Conservation (phyloP, 2,888 invertebrate genomes). For the Heteropelma amictum region DNA sequence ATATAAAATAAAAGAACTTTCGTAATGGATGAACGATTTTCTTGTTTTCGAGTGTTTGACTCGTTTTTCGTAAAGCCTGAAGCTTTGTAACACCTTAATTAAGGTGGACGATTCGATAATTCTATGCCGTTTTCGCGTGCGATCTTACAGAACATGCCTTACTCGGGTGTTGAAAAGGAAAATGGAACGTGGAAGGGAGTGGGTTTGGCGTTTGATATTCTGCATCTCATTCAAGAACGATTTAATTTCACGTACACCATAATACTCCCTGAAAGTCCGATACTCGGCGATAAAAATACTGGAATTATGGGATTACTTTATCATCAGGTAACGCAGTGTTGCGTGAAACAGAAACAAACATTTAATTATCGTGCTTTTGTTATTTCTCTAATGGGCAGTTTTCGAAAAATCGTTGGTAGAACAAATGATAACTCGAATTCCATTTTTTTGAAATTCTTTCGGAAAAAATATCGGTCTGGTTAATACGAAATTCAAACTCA, state of each 20-base stretch:
- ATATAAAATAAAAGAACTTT: too few species aligned
- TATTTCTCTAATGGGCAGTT: too few species aligned
- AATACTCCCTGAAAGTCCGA: constrained; percentile 82
- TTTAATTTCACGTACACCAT: constrained; percentile 88
- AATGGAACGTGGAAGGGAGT: constrained; percentile 82
- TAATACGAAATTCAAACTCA: too few species aligned
- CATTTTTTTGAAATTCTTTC: neutral
- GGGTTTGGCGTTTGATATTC: constrained; percentile 87
- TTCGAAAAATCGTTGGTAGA: too few species aligned
- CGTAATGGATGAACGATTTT: too few species aligned
- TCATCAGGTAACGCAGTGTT: constrained; percentile 81
- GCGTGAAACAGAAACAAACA: too few species aligned
- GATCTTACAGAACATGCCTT: constrained; percentile 71
- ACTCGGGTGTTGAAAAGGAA: constrained; percentile 68
- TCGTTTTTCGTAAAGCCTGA: too few species aligned
- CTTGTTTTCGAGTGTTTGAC: too few species aligned
- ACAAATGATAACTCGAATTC: neutral
- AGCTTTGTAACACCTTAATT: neutral
- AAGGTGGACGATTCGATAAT: too few species aligned
- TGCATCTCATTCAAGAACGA: constrained; percentile 84
- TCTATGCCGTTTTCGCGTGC: neutral
- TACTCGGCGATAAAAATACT: constrained; percentile 80
- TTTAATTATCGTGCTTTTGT: too few species aligned
- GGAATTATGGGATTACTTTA: constrained; percentile 84
- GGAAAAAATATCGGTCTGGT: too few species aligned